phyloP scores from a whole-genome alignment of 2,888 invertebrate genomes.

The Tanypteryx hageni region DNA sequence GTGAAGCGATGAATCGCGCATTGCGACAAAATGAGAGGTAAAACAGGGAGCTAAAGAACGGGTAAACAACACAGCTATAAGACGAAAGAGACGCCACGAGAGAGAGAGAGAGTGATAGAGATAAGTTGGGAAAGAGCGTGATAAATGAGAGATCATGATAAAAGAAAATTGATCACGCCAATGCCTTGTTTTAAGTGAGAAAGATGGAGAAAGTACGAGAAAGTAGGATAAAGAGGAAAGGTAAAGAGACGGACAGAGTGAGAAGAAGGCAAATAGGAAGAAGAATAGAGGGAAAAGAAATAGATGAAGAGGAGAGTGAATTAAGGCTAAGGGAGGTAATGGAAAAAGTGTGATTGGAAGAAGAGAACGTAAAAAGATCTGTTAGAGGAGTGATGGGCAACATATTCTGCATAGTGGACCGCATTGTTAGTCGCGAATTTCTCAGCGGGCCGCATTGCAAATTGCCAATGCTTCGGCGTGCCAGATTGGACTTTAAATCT shows the following conservation, averaged over 20 bases:
- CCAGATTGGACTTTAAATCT: too few relatives aligned
- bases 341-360: neutral
- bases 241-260: neutral
- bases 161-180: neutral
- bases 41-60: neutral
- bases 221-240: neutral
- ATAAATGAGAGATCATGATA: constrained; percentile 10
- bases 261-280: neutral
- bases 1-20: neutral
- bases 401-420: too few relatives aligned
- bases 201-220: neutral
- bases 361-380: too few relatives aligned
- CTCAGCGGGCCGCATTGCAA: too few relatives aligned
- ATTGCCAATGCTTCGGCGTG: too few relatives aligned
- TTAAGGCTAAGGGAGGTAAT: too few relatives aligned
- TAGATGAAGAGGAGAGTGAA: neutral
- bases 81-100: neutral
- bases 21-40: neutral
- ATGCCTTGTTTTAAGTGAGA: neutral
- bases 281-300: neutral
- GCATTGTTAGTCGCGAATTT: too few relatives aligned
- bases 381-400: too few relatives aligned
- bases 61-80: neutral
- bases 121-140: neutral
- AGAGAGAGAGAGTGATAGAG: neutral